Base-by-base conservation (phyloP, 2,113 vertebrate genomes). In the Ammodytes marinus region DNA sequence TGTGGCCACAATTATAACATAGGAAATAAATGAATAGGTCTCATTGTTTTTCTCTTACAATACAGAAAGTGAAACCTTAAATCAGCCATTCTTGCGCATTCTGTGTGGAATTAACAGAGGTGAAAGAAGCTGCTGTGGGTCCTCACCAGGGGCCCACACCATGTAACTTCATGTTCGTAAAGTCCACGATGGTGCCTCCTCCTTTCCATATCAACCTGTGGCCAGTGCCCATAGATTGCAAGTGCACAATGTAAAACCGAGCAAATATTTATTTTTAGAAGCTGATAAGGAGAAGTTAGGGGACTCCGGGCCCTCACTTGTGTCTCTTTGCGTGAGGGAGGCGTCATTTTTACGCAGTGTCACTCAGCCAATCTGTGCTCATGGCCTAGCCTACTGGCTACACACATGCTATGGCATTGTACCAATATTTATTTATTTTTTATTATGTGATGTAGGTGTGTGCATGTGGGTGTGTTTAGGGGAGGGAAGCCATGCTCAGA, bases 21-120 rank as follows among this genome's bases (percentile, higher is more conserved):
- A 6, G 4, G 13, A 7, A 10, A 43, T 19, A 5, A 40, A 1
- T 4, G 5, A 12, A 12, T 9, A 37, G 37, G 0, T 5, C 5
- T 14, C 12, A n/a, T 35, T 42, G 17, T 40, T 50, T 55, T 8
- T 0, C 65, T 27, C 27, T 27, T 66, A 12, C 40, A 71, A 80
- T 66, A 82, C 17, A 72, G 79, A 88, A 89, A 86, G 85, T 86
- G 91, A 90, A 90, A 92, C 74, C 49, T 69, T 8, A 58, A 68
- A 53, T 3, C 40, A 9, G 5, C 4, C 0, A 3, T 17, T 66
- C n/a, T 59, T 68, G 72, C 47, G 57, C 61, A 68, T 17, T n/a
- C 0, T 59, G 61, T 49, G 43, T 6, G 47, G 49, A 50, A 58
- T 67, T 53, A 49, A 47, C 5, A 53, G 27, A 27, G 27, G 35